These are phyloP conservation scores for Ophioninae sp. DNA, from an alignment of 2,888 invertebrate genomes.

Conservation along the genomic window DNA sequence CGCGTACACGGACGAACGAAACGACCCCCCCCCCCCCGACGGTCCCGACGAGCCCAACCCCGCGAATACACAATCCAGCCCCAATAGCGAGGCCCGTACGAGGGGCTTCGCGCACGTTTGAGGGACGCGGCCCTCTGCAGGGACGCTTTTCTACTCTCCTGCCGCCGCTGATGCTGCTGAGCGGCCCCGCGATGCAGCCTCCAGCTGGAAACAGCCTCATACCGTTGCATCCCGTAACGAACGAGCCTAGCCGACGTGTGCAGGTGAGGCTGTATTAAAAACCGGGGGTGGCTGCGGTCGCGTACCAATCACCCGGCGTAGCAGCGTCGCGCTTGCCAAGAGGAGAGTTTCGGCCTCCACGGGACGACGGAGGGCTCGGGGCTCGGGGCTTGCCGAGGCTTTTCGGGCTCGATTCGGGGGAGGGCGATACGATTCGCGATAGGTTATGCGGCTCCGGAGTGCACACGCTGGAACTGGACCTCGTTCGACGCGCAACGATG, in stretches of 20 bases:
- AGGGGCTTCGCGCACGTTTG: slow-evolving; percentile 17
- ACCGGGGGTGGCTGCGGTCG: slow-evolving; percentile 78
- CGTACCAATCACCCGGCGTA: slow-evolving; percentile 78
- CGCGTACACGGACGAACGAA: slow-evolving; percentile 22
- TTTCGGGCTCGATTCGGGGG: too few species aligned
- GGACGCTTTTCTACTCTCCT: slow-evolving; percentile 48
- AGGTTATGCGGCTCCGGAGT: slow-evolving; percentile 52
- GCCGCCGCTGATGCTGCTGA: slow-evolving; percentile 62
- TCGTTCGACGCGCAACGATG: slow-evolving; percentile 67
- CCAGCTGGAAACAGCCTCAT: slow-evolving; percentile 61
- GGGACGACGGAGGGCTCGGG: background rate
- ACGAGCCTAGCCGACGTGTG: slow-evolving; percentile 68
- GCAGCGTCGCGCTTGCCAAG: slow-evolving; percentile 63
- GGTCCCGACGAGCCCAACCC: too few species aligned
- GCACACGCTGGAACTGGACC: slow-evolving; percentile 44
- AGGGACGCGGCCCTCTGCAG: slow-evolving; percentile 5
- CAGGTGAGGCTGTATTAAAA: slow-evolving; percentile 80
- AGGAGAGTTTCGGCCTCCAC: slow-evolving; percentile 39
- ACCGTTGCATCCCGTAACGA: slow-evolving; percentile 65
- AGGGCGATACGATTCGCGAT: slow-evolving; percentile 61
- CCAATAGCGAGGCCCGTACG: slow-evolving; percentile 27
- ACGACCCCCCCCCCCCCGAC: background rate
- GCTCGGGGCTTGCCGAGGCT: too few species aligned
- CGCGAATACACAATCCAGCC: too few species aligned
- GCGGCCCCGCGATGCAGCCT: slow-evolving; percentile 59